phyloP scores from a whole-genome alignment of 2,113 vertebrate genomes.

The Xenopus borealis region DNA sequence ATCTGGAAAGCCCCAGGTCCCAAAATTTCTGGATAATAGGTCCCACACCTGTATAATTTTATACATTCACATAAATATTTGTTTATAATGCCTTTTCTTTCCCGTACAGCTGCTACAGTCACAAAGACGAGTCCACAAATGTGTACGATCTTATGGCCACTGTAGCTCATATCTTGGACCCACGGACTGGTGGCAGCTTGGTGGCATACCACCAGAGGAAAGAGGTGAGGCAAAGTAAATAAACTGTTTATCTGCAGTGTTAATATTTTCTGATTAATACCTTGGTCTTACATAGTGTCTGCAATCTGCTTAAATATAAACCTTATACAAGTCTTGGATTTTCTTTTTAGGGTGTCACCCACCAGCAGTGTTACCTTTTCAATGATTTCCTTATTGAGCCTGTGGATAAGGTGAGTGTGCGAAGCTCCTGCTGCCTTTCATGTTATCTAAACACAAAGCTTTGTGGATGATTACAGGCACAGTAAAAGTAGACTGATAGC shows the following conservation, averaged over 20 bases:
- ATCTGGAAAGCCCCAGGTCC: no score
- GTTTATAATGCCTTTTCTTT: not conserved
- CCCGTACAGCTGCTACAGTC: slow-evolving; percentile 68
- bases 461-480: no score
- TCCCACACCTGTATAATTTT: no score
- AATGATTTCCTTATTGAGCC: slow-evolving; percentile 98
- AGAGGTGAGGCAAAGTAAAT: slow-evolving; percentile 71
- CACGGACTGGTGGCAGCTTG: slow-evolving; percentile 88
- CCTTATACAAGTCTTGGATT: no score
- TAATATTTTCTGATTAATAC: no score
- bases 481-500: no score
- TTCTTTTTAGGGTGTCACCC: slow-evolving; percentile 84
- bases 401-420: slow-evolving; percentile 85
- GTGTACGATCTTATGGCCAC: slow-evolving; percentile 91
- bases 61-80: no score
- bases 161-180: slow-evolving; percentile 88
- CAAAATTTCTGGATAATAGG: no score
- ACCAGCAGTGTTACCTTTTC: slow-evolving; percentile 98
- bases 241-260: not conserved
- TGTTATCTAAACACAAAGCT: no score
- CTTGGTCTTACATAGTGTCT: no score
- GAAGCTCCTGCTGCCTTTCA: no score
- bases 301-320: no score
- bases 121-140: slow-evolving; percentile 73
- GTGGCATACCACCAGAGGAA: slow-evolving; percentile 95